Conservation (phyloP, 2,888 invertebrate species). For the Apotomis turbidana region DNA sequence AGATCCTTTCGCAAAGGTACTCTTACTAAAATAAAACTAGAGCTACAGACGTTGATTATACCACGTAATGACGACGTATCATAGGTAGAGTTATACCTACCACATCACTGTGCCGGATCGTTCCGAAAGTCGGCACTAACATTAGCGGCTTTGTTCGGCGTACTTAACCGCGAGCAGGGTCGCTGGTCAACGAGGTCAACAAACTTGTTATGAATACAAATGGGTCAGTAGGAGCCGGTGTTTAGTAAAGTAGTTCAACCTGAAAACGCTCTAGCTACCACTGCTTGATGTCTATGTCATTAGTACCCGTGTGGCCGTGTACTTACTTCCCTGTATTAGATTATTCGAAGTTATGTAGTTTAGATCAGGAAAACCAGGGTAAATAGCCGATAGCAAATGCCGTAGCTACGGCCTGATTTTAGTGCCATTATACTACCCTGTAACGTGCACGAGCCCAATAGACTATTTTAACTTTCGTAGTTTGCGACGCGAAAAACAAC, state of each 20-base stretch:
- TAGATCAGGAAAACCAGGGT: too few species aligned
- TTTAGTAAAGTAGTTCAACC: conserved; percentile 36
- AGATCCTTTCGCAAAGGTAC: neutral
- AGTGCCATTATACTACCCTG: too few species aligned
- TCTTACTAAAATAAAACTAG: neutral
- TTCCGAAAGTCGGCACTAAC: conserved; percentile 37
- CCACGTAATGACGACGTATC: neutral
- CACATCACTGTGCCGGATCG: conserved; percentile 26
- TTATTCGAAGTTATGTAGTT: too few species aligned
- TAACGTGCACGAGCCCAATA: too few species aligned
- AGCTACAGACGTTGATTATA: neutral
- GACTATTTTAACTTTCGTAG: too few species aligned
- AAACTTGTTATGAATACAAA: conserved; percentile 62
- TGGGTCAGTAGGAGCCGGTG: conserved; percentile 55
- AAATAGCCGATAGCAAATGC: too few species aligned
- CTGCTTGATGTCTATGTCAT: neutral
- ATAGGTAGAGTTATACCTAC: conserved; percentile 4
- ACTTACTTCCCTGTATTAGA: neutral
- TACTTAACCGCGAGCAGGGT: conserved; percentile 58
- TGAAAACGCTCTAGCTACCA: conserved; percentile 33
- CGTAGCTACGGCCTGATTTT: too few species aligned
- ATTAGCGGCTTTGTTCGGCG: conserved; percentile 52
- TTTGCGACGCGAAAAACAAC: too few species aligned
- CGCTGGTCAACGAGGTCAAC: conserved; percentile 68
- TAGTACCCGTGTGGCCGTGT: neutral